phyloP scores from a whole-genome alignment of 2,797 vertebrate species.

The Todus mexicanus region DNA sequence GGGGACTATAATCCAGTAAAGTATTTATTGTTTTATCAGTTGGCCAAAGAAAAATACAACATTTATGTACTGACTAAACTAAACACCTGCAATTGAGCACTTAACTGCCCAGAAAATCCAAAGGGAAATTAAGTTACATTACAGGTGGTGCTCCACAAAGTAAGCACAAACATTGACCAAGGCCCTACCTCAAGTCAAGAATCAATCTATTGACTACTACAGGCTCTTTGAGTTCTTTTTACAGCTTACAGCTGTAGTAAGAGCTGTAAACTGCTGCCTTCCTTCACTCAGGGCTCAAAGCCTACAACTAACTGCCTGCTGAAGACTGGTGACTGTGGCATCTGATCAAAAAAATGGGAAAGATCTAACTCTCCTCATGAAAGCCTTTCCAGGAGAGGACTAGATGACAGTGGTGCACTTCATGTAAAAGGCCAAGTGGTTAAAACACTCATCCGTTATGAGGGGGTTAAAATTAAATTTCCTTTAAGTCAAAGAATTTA shows the following conservation, averaged over 20 bases:
- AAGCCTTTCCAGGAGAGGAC: neutral
- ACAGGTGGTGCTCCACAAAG: neutral
- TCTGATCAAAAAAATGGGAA: neutral
- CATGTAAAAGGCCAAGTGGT: neutral
- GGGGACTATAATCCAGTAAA: neutral
- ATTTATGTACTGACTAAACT: neutral
- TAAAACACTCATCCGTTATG: neutral
- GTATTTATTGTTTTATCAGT: neutral
- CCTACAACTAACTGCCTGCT: neutral
- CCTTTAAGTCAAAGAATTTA: neutral
- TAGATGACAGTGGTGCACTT: neutral
- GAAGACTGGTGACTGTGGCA: neutral
- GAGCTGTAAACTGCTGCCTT: neutral
- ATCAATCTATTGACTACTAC: neutral
- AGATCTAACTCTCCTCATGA: neutral
- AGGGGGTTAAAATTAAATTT: neutral
- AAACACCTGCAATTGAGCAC: neutral
- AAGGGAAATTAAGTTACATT: neutral
- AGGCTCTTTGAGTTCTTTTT: neutral
- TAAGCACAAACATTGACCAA: neutral
- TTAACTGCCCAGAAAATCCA: neutral
- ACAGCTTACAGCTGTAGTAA: neutral
- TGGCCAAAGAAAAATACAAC: neutral
- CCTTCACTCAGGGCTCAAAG: neutral
- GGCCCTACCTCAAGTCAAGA: neutral